A percentile compares a stretch with the other conserved stretches of the same genome.
phyloP scores from a whole-genome alignment of 2,888 invertebrate species.

The Nomada ruficornis region DNA sequence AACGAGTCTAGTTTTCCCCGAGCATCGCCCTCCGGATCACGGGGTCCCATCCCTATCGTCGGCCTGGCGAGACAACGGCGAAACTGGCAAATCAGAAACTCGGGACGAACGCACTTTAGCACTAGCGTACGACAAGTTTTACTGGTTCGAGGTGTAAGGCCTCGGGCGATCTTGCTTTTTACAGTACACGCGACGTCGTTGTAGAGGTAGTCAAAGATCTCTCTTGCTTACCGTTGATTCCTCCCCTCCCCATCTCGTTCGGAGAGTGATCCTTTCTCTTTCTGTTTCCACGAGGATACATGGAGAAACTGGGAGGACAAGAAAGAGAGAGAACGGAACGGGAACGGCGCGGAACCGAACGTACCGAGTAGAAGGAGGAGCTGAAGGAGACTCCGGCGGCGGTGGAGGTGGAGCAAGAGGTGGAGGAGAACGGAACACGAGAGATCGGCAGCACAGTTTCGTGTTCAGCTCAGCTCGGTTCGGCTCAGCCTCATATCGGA shows the following conservation, averaged over 20 bases:
- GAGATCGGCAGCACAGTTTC: slow-evolving; percentile 82
- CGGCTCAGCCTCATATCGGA: slow-evolving; percentile 72
- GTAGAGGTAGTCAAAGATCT: slow-evolving; percentile 74
- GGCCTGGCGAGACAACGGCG: slow-evolving; percentile 12
- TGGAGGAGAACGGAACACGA: slow-evolving; percentile 77
- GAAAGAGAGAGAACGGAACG: slow-evolving; percentile 69
- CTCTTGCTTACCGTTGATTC: slow-evolving; percentile 69
- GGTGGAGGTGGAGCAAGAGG: slow-evolving; percentile 66
- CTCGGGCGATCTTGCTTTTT: slow-evolving; percentile 80
- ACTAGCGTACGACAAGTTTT: slow-evolving; percentile 82
- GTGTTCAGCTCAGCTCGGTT: slow-evolving; percentile 76
- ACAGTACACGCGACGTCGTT: slow-evolving; percentile 73
- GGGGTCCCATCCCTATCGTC: slow-evolving; percentile 10
- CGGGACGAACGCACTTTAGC: slow-evolving; percentile 74
- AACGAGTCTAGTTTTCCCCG: background rate
- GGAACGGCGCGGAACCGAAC: slow-evolving; percentile 75
- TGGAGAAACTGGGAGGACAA: slow-evolving; percentile 41
- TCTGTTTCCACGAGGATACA: slow-evolving; percentile 58
- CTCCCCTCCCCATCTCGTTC: slow-evolving; percentile 45
- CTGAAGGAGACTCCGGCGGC: slow-evolving; percentile 65
- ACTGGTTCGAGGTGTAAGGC: slow-evolving; percentile 83
- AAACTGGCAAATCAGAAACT: slow-evolving; percentile 29
- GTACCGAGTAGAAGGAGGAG: slow-evolving; percentile 73
- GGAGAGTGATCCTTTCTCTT: slow-evolving; percentile 55
- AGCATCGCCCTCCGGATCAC: background rate